Evolutionary conservation across 2,888 invertebrate genomes (phyloP).

Genomic region (Cheilosia pagana): DNA sequence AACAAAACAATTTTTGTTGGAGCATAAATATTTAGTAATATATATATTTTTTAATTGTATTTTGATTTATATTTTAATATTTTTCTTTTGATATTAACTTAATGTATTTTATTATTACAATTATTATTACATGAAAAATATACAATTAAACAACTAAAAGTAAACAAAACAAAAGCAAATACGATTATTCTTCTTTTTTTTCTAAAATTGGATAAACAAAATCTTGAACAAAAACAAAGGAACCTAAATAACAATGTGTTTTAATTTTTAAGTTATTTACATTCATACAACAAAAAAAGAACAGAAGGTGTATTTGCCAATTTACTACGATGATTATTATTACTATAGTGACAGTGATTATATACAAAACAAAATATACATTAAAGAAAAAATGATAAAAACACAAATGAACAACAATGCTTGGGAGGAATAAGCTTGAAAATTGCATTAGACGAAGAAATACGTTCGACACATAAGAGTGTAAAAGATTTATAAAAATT

Average conservation of each 20-base stretch:
- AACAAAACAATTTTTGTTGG: conserved; percentile 31
- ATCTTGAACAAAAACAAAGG: conserved; percentile 18
- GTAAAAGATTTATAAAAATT: conserved; percentile 58
- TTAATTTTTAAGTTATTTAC: conserved; percentile 50
- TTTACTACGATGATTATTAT: conserved; percentile 62
- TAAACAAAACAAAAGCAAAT: conserved; percentile 29
- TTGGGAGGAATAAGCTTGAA: conserved; percentile 47
- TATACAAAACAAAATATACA: conserved; percentile 71
- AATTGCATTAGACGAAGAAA: conserved; percentile 24
- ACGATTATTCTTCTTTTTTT: conserved; percentile 32
- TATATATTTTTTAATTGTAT: conserved; percentile 80
- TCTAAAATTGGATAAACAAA: neutral
- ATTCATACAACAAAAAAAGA: conserved; percentile 8
- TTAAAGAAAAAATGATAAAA: conserved; percentile 30
- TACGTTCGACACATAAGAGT: conserved; percentile 19
- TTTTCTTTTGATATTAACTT: conserved; percentile 69
- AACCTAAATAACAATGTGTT: conserved; percentile 37
- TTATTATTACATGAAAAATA: conserved; percentile 58
- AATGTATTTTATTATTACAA: conserved; percentile 67
- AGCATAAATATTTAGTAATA: conserved; percentile 84
- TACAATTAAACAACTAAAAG: conserved; percentile 36
- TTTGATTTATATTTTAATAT: conserved; percentile 37
- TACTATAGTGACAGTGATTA: conserved; percentile 66
- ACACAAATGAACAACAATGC: conserved; percentile 1
- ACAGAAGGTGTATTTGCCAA: conserved; percentile 64